Conservation (phyloP, 2,113 vertebrate species). For the Clarias macrocephalus region DNA sequence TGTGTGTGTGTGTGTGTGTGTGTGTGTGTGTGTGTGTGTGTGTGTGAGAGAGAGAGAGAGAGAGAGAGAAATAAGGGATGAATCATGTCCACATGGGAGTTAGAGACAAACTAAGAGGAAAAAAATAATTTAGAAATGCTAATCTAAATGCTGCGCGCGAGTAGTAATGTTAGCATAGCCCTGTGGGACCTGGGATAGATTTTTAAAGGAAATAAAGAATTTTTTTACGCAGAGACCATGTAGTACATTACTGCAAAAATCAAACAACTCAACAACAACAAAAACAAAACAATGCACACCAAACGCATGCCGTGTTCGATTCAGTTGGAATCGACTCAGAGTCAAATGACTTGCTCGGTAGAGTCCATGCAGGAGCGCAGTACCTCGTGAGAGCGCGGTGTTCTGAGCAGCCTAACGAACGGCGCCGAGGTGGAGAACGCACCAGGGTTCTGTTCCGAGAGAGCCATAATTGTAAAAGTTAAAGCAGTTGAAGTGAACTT, state of each 20-base stretch:
- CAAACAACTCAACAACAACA: not conserved
- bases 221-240: not conserved
- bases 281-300: not conserved
- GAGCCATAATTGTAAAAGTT: not conserved
- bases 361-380: not conserved
- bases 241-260: not conserved
- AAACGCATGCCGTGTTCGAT: not conserved
- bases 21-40: no score
- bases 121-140: not conserved
- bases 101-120: not conserved
- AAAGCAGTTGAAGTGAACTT: not conserved
- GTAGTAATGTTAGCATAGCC: not conserved
- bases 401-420: not conserved
- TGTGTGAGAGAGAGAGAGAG: not conserved
- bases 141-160: not conserved
- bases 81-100: not conserved
- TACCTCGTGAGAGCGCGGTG: not conserved
- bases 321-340: not conserved
- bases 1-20: slow-evolving; percentile 9
- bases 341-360: not conserved
- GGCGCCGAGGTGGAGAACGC: not conserved
- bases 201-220: not conserved
- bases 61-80: not conserved
- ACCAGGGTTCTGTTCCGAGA: not conserved
- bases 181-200: not conserved